Evolutionary conservation across 2,113 vertebrate genomes (phyloP).

Genomic region (Paradisaea rubra): DNA sequence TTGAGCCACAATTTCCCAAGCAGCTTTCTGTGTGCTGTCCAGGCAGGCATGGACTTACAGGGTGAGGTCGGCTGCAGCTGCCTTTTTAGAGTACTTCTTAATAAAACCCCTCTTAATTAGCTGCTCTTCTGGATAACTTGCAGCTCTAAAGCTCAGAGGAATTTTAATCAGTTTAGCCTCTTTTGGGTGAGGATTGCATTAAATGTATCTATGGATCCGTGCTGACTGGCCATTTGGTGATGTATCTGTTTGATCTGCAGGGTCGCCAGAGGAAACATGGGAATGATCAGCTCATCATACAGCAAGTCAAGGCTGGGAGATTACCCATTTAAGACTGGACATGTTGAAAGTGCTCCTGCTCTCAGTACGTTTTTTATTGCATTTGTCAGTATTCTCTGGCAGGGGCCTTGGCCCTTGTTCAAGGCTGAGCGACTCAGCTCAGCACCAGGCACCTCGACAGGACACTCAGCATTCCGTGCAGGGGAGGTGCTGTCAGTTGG

Average conservation of each 20-base stretch:
- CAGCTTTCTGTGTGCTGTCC: not conserved
- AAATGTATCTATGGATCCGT: not conserved
- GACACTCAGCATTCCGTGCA: not conserved
- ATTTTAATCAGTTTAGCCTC: not conserved
- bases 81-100: not conserved
- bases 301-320: not conserved
- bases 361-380: not conserved
- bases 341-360: not conserved
- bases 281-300: not conserved
- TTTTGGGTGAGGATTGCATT: not conserved
- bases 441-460: fast-evolving
- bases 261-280: not conserved
- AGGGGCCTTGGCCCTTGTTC: not conserved
- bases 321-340: not conserved
- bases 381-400: not conserved
- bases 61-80: not conserved
- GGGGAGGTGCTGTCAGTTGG: not conserved
- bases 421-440: not conserved
- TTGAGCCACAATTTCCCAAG: not conserved
- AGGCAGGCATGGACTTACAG: not conserved
- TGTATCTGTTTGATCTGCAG: not conserved
- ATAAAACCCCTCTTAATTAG: not conserved
- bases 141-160: not conserved
- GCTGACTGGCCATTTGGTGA: not conserved
- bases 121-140: not conserved